Conservation (phyloP, 35 echinoderm and acorn worm genomes). For the Lytechinus variegatus region DNA sequence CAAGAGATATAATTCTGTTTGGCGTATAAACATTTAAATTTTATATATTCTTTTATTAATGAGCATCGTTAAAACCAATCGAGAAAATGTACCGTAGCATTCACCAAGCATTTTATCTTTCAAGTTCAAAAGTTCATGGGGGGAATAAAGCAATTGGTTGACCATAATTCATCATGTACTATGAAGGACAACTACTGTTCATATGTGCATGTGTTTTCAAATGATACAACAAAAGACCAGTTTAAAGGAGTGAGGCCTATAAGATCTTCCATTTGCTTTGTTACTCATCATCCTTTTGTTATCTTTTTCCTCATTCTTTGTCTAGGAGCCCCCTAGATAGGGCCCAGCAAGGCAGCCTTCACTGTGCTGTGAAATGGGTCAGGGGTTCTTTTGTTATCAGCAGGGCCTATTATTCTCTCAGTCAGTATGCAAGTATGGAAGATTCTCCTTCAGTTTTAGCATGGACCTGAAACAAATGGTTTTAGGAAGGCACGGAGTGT, state of each 20-base stretch:
- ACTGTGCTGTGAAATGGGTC: background rate
- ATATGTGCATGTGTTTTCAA: background rate
- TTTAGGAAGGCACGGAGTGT: too few relatives aligned
- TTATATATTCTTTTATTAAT: too few relatives aligned
- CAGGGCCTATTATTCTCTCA: background rate
- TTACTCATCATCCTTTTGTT: background rate
- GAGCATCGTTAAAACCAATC: too few relatives aligned
- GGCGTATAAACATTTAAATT: too few relatives aligned
- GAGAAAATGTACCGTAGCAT: too few relatives aligned
- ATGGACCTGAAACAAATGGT: too few relatives aligned
- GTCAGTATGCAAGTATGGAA: background rate
- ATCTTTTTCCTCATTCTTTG: background rate
- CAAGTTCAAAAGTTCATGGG: background rate
- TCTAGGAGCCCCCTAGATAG: background rate
- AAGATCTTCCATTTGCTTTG: constrained; percentile 2
- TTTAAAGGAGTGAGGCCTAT: background rate
- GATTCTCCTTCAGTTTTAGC: too few relatives aligned
- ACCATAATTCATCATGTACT: too few relatives aligned
- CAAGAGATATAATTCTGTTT: too few relatives aligned
- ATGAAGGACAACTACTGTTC: too few relatives aligned
- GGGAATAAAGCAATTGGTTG: too few relatives aligned
- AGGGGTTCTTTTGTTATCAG: constrained; percentile 10
- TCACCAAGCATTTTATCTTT: background rate
- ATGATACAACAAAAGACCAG: background rate
- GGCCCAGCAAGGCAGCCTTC: background rate